Percentiles rank a stretch among this genome's conserved stretches.
phyloP scores from a whole-genome alignment of 1,140 invertebrate genomes.

The Geopemphigus sp. region DNA sequence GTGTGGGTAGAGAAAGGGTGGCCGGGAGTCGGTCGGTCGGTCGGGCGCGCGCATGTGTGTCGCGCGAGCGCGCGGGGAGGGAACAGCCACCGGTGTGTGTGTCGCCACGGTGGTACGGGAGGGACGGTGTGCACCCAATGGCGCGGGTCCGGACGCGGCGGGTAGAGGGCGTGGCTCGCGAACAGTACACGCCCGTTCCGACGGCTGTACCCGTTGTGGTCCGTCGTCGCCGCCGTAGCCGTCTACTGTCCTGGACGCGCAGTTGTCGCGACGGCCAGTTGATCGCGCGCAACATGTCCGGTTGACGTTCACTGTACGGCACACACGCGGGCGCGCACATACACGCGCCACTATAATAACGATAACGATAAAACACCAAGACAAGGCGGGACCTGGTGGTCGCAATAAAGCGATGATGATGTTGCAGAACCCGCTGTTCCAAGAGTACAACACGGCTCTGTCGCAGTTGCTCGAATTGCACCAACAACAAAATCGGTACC shows the following conservation, averaged over 20 bases:
- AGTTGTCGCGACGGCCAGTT: slow-evolving; percentile 3
- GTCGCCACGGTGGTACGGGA: not conserved
- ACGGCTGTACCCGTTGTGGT: no score
- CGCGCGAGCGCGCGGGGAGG: not conserved
- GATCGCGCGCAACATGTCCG: slow-evolving; percentile 37
- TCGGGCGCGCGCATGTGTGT: not conserved
- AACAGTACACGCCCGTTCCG: slow-evolving; percentile 38
- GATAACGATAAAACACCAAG: no score
- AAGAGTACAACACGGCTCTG: slow-evolving; percentile 48
- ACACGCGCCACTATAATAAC: no score
- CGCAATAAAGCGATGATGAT: slow-evolving; percentile 49
- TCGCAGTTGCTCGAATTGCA: slow-evolving; percentile 45
- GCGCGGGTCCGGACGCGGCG: not conserved
- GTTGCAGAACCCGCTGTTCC: slow-evolving; percentile 49
- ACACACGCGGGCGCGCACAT: not conserved
- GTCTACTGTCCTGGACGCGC: not conserved
- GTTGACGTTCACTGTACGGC: not conserved
- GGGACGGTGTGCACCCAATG: slow-evolving; percentile 1
- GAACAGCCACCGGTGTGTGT: not conserved
- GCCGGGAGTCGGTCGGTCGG: no score
- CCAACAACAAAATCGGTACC: slow-evolving; percentile 35
- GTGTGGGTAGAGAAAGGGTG: no score
- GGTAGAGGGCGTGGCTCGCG: slow-evolving; percentile 21
- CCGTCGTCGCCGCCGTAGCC: no score
- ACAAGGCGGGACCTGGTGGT: no score